A percentile compares a stretch with the other conserved stretches of the same genome.
Evolutionary conservation across 1,140 invertebrate species (phyloP).

Genomic region (Drosophila nigrodunni): DNA sequence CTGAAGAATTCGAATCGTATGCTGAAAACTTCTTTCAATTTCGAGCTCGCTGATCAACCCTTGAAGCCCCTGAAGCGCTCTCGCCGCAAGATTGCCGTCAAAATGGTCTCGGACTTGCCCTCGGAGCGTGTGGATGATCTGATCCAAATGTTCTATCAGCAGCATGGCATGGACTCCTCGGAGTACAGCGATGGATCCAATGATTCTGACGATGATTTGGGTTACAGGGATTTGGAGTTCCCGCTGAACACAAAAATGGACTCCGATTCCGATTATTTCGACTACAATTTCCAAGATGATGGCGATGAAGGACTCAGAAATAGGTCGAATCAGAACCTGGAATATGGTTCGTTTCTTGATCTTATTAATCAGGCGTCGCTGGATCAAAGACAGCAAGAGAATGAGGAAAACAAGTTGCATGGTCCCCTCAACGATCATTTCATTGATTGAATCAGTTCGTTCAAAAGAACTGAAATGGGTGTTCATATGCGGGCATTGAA

Average conservation of each 20-base stretch:
- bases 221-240: slow-evolving; percentile 52
- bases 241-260: slow-evolving; percentile 10
- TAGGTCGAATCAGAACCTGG: slow-evolving; percentile 57
- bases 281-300: slow-evolving; percentile 74
- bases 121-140: slow-evolving; percentile 66
- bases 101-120: slow-evolving; percentile 77
- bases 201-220: slow-evolving; percentile 33
- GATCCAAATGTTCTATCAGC: slow-evolving; percentile 67
- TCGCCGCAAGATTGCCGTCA: slow-evolving; percentile 71
- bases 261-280: slow-evolving; percentile 63
- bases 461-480: slow-evolving; percentile 47
- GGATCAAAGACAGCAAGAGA: slow-evolving; percentile 64
- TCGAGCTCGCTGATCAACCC: slow-evolving; percentile 63
- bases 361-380: slow-evolving; percentile 69
- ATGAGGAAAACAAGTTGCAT: slow-evolving; percentile 73
- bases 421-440: slow-evolving; percentile 61
- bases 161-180: slow-evolving; percentile 51
- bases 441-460: slow-evolving; percentile 42
- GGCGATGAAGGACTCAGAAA: slow-evolving; percentile 56
- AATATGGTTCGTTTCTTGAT: slow-evolving; percentile 76
- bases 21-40: slow-evolving; percentile 70
- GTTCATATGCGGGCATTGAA: slow-evolving; percentile 78
- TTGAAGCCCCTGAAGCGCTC: slow-evolving; percentile 55
- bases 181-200: slow-evolving; percentile 16
- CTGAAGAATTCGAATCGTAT: slow-evolving; percentile 53